Conservation (phyloP, 2,888 invertebrate genomes). For the Serripes groenlandicus region DNA sequence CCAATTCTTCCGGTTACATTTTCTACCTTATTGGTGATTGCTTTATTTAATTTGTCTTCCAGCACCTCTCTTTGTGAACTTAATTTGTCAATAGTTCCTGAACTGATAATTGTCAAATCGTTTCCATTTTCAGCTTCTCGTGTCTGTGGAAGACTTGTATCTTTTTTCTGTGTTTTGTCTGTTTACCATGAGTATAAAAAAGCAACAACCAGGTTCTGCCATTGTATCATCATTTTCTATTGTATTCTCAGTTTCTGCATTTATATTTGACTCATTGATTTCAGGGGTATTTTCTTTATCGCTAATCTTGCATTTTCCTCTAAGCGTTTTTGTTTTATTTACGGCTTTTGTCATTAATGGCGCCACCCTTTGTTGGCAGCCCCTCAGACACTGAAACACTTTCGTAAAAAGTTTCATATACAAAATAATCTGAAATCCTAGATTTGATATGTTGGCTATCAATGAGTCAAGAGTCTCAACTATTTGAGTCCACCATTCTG, state of each 20-base stretch:
- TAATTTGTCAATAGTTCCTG: not conserved
- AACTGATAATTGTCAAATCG: not conserved
- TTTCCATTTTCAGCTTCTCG: not conserved
- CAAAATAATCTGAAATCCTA: conserved; percentile 55
- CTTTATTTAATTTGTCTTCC: not conserved
- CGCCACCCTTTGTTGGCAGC: conserved; percentile 5
- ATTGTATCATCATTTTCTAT: not conserved
- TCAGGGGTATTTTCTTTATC: not conserved
- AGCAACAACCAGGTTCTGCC: conserved; percentile 10
- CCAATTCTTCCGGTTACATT: not conserved
- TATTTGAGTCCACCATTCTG: conserved; percentile 44
- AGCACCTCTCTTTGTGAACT: not conserved
- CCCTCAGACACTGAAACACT: not conserved
- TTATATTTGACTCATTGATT: not conserved
- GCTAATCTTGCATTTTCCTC: not conserved
- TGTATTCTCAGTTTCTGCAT: not conserved
- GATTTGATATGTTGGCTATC: conserved; percentile 16
- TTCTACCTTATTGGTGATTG: not conserved
- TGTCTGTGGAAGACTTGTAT: not conserved
- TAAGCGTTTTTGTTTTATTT: not conserved
- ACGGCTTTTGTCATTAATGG: conserved; percentile 2
- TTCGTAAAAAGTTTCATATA: conserved; percentile 35
- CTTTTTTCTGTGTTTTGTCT: not conserved
- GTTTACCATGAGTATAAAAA: conserved; percentile 1
- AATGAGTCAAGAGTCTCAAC: conserved; percentile 41